phyloP scores from a whole-genome alignment of 2,113 vertebrate genomes.

The Thinocorus orbignyianus region DNA sequence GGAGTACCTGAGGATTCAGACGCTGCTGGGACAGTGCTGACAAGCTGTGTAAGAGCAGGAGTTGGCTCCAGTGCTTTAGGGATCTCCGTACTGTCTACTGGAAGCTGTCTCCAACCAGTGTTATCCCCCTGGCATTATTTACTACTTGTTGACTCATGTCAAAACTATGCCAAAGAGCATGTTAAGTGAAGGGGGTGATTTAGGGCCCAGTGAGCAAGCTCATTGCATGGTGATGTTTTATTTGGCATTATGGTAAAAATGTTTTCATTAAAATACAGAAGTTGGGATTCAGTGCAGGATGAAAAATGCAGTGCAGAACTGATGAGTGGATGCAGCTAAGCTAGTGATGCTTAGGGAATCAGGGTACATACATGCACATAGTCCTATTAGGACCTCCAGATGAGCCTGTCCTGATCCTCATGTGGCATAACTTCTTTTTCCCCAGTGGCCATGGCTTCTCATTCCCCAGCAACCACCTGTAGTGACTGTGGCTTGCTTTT shows the following conservation, averaged over 20 bases:
- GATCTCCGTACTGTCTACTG: not conserved
- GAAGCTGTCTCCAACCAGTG: not conserved
- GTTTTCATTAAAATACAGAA: not conserved
- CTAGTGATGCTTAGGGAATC: not conserved
- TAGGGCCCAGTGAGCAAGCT: not conserved
- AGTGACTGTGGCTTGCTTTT: not conserved
- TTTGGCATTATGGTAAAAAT: not conserved
- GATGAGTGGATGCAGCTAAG: not conserved
- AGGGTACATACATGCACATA: rapidly evolving
- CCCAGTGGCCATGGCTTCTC: no score
- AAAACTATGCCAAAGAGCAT: not conserved
- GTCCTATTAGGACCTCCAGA: not conserved
- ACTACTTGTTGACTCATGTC: not conserved
- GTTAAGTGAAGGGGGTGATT: not conserved
- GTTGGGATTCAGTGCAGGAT: not conserved
- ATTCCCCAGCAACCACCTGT: not conserved
- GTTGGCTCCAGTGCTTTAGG: not conserved
- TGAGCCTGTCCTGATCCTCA: not conserved
- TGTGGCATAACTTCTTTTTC: not conserved
- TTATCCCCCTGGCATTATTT: not conserved
- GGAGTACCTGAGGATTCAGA: not conserved
- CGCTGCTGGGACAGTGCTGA: not conserved
- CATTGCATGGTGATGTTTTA: not conserved
- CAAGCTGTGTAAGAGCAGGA: not conserved
- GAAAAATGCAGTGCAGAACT: not conserved